phyloP scores from a whole-genome alignment of 2,888 invertebrate genomes.

The Scelioninae gen. 2 region DNA sequence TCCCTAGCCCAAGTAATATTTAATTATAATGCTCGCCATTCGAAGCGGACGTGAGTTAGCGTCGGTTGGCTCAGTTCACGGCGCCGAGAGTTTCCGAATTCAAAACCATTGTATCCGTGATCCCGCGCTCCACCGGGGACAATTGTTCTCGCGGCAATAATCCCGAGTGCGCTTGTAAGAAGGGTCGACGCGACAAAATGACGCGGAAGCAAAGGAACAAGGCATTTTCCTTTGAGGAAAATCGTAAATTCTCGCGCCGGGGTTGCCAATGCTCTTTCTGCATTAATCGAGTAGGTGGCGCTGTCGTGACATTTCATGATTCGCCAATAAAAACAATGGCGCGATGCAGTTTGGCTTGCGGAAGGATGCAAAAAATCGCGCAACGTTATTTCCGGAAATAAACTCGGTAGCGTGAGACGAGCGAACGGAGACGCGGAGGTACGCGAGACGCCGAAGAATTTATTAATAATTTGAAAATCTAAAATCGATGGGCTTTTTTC shows the following conservation, averaged over 20 bases:
- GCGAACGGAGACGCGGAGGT: neutral
- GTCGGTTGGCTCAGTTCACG: constrained; percentile 37
- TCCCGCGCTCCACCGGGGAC: constrained; percentile 56
- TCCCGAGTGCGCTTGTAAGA: constrained; percentile 63
- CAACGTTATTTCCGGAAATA: neutral
- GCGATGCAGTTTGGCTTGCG: neutral
- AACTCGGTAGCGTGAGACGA: neutral
- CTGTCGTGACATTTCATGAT: constrained; percentile 8
- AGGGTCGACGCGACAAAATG: constrained; percentile 8
- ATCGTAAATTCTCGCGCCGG: neutral
- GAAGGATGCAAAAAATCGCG: constrained; percentile 2
- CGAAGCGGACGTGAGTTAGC: constrained; percentile 10
- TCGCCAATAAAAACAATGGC: constrained; percentile 5
- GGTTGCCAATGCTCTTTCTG: neutral
- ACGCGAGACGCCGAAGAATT: neutral
- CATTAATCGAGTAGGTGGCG: constrained; percentile 16
- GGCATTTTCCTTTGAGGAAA: no score
- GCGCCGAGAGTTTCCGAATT: constrained; percentile 25
- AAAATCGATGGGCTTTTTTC: constrained; percentile 3
- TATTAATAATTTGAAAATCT: constrained; percentile 3
- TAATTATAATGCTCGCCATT: constrained; percentile 22
- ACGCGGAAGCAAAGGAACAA: constrained; percentile 2
- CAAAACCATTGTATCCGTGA: constrained; percentile 57
- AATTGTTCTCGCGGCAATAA: constrained; percentile 66
- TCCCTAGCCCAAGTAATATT: constrained; percentile 14